A percentile compares a stretch with the other conserved stretches of the same genome.
phyloP scores from a whole-genome alignment of 2,888 invertebrate species.

The Cyrtodaria siliqua region DNA sequence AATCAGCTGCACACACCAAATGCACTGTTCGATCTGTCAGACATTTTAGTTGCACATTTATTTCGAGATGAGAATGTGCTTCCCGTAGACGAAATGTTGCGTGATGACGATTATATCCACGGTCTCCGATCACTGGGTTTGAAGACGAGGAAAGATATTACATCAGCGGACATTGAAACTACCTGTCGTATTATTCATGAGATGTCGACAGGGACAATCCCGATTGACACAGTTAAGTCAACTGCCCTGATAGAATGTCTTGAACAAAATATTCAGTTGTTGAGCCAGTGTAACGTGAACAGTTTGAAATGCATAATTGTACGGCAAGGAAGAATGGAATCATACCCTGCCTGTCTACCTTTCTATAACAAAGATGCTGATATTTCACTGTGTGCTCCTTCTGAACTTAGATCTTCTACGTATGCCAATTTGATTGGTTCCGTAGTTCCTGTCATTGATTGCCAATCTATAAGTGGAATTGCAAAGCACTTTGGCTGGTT shows the following conservation, averaged over 20 bases:
- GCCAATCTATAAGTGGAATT: neutral
- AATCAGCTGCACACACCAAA: slow-evolving; percentile 4
- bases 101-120: neutral
- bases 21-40: slow-evolving; percentile 43
- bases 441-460: slow-evolving; percentile 25
- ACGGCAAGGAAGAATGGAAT: neutral
- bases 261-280: slow-evolving; percentile 1
- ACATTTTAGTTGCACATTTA: slow-evolving; percentile 13
- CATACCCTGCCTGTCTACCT: neutral
- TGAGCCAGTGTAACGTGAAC: neutral
- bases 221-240: neutral
- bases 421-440: slow-evolving; percentile 35
- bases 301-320: slow-evolving; percentile 26
- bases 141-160: slow-evolving; percentile 19
- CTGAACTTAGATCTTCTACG: slow-evolving; percentile 16
- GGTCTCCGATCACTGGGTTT: slow-evolving; percentile 28
- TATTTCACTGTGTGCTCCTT: slow-evolving; percentile 7
- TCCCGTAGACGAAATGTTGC: slow-evolving; percentile 14
- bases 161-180: slow-evolving; percentile 23
- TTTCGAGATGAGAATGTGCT: slow-evolving; percentile 25
- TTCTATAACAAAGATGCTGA: slow-evolving; percentile 7
- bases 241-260: neutral
- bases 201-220: neutral
- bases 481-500: slow-evolving; percentile 14
- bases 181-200: slow-evolving; percentile 20